Evolutionary conservation across 2,888 invertebrate genomes (phyloP), one percentile per base, ranked within the genome.

Genomic region (Argyresthia albistria): DNA sequence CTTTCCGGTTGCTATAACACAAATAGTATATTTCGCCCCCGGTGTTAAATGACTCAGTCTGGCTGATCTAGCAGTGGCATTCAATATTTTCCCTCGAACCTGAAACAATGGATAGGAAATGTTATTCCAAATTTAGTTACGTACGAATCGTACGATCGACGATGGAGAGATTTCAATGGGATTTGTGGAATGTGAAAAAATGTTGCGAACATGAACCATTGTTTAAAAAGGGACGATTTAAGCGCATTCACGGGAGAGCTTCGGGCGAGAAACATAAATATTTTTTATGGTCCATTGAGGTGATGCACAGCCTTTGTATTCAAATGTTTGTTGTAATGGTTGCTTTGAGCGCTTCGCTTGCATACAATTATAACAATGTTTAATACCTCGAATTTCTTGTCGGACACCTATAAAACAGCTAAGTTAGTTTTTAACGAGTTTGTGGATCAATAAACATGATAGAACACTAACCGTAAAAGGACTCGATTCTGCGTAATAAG

Each of bases 1-100:
- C 81, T 93, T 94, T 55, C 95, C 95, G 56, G 95, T 83, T n/a
- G 95, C 96, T 64, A 95, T 88, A 52, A 97, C 95, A 78, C 97
- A 97, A 65, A 97, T 93, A 57, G 93, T 89, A 79, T 97, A 97
- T 59, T 93, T 91, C 2, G 94, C 93, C 65, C 93, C 95, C 3
- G 96, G 92, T 57, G 90, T 90, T 59, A 97, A 87, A 68, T 93
- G 92, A 53, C 90, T 90, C 51, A 97, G 88, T 74, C 92, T 92
- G 54, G 93, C 91, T 9, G 93, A 92, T 61, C 95, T 91, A 0
- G 92, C 90, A 51, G 90, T 90, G 42, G 93, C 90, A 64, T 94
- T 94, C 60, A 95, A 76, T 60, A 92, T 88, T 77, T 93, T 93
- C 2, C 94, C 94, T 61, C 92, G 91, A 60, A 95, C 91, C 94